These are phyloP conservation scores for Gallinago solitaria DNA, from an alignment of 2,797 vertebrate species.

Conservation along the genomic window DNA sequence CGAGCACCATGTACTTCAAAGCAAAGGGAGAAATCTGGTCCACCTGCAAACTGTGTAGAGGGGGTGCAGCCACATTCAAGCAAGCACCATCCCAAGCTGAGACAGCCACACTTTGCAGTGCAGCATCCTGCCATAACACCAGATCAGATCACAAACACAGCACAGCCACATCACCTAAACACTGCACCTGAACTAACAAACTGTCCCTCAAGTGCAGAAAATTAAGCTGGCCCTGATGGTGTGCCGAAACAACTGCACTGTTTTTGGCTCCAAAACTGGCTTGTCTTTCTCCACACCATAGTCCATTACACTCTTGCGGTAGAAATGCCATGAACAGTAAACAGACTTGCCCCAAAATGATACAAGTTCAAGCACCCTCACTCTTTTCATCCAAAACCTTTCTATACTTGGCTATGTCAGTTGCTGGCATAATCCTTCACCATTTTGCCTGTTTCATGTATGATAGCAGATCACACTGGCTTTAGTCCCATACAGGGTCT, in stretches of 20 bases:
- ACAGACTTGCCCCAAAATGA: not conserved
- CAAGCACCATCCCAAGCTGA: not conserved
- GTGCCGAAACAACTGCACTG: not conserved
- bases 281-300: not conserved
- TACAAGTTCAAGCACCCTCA: not conserved
- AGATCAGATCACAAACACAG: not conserved
- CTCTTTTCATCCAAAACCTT: not conserved
- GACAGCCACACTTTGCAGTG: not conserved
- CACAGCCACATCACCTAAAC: not conserved
- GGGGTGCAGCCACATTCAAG: not conserved
- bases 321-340: not conserved
- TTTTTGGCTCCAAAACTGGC: not conserved
- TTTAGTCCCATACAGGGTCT: not conserved
- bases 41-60: accelerated
- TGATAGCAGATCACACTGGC: not conserved
- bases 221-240: not conserved
- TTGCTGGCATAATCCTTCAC: not conserved
- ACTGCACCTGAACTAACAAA: constrained; percentile 7
- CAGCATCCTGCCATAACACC: not conserved
- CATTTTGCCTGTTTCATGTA: not conserved
- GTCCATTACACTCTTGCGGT: accelerated
- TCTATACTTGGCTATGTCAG: not conserved
- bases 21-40: not conserved
- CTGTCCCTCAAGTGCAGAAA: not conserved
- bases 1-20: accelerated